These are phyloP conservation scores for Paraplagusia blochii DNA, from an alignment of 2,113 vertebrate genomes.

Conservation along the genomic window DNA sequence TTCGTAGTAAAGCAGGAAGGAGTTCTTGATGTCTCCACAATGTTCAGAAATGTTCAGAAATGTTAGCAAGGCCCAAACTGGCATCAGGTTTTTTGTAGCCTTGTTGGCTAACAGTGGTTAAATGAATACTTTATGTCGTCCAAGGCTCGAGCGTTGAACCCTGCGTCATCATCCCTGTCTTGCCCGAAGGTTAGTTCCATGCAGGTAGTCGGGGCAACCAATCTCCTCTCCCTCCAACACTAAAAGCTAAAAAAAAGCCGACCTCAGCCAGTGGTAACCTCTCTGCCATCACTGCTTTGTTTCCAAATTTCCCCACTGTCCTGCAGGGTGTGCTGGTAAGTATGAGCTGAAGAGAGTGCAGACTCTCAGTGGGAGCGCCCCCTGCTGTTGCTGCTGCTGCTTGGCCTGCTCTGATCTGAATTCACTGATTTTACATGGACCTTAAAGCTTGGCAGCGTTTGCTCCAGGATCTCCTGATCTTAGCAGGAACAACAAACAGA, in stretches of 20 bases:
- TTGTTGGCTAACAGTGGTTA: not conserved
- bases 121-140: conserved; percentile 56
- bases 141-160: conserved; percentile 44
- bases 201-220: conserved; percentile 51
- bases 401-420: conserved; percentile 33
- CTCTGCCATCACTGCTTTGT: conserved; percentile 46
- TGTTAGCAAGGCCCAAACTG: no score
- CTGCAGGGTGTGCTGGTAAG: conserved; percentile 45
- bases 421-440: conserved; percentile 53
- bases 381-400: conserved; percentile 50
- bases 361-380: conserved; percentile 56
- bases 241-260: conserved; percentile 21
- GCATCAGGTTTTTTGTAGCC: no score
- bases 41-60: no score
- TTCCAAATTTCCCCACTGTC: conserved; percentile 5
- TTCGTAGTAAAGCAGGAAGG: no score
- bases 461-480: not conserved
- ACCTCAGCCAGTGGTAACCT: conserved; percentile 27
- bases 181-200: conserved; percentile 36
- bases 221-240: conserved; percentile 43
- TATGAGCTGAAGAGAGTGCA: conserved; percentile 30
- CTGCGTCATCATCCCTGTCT: conserved; percentile 45
- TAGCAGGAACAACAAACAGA: conserved; percentile 4
- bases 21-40: no score
- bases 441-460: conserved; percentile 17